Evolutionary conservation across 2,113 vertebrate genomes (phyloP), one percentile per base, ranked within the genome.

Genomic region (Trogon surrucura): DNA sequence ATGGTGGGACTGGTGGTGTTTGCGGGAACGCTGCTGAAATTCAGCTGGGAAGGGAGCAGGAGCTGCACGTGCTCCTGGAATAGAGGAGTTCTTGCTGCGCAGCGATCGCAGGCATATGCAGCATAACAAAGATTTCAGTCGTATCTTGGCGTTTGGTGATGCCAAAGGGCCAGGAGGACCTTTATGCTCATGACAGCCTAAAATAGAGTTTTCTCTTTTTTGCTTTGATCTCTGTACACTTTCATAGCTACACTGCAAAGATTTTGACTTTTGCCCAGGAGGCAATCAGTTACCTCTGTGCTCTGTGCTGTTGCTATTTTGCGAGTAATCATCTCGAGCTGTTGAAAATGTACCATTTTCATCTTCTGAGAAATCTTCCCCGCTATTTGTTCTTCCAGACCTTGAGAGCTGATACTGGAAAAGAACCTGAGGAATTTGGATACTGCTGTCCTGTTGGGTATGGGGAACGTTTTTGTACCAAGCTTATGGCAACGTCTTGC

Each of bases 251-350:
- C 80, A 45, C 64, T 25, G 62, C 91, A 79, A 64, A 89, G 93
- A 64, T 88, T 93, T 84, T 84, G 89, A 90, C 93, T 95, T 86
- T 80, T 89, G 86, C 93, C 93, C 9, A 5, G 86, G 74, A 92
- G 95, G 80, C 93, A 92, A 80, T 95, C 86, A 67, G 94, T 89
- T 95, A 92, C 86, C 84, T 95, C 86, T 44, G 27, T 45, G 84
- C 56, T 79, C 64, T 20, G 36, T 53, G 93, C 94, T 85, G 30
- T 85, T 91, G 84, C 86, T 92, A 18, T 93, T 93, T 92, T 94
- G 94, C 0, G 41, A 87, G 87, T 95, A 91, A 95, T 94, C 95
- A 87, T 93, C 91, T 75, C 57, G 1, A 78, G 78, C 89, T 97
- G 80, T 60, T 92, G 94, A 81, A 89, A 89, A 88, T 71, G 61